Evolutionary conservation across 1,140 invertebrate genomes (phyloP).

Genomic region (Epicauta chinensis): DNA sequence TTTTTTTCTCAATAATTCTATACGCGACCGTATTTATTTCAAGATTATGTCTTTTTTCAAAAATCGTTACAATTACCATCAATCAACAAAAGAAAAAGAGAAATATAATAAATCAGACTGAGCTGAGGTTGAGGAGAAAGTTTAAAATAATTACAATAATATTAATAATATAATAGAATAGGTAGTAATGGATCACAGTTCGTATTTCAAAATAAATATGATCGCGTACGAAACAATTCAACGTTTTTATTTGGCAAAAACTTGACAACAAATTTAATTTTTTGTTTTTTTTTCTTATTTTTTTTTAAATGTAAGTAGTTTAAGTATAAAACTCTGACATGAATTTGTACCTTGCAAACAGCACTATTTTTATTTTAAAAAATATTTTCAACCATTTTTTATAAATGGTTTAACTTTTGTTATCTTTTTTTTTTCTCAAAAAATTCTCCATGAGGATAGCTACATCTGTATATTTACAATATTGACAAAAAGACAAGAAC

Average conservation of each 20-base stretch:
- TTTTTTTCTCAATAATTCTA: background rate
- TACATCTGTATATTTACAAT: conserved; percentile 36
- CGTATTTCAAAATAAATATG: conserved; percentile 6
- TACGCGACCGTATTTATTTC: conserved; percentile 11
- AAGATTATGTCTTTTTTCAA: too few relatives aligned
- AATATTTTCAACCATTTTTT: conserved; percentile 29
- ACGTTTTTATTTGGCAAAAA: conserved; percentile 31
- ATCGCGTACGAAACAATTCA: conserved; percentile 9
- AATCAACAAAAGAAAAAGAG: too few relatives aligned
- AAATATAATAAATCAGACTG: too few relatives aligned
- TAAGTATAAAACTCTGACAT: conserved; percentile 40
- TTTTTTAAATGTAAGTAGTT: background rate
- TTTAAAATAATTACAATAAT: too few relatives aligned
- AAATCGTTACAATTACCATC: too few relatives aligned
- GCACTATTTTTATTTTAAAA: conserved; percentile 38
- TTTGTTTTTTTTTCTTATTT: conserved; percentile 5
- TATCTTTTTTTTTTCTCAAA: conserved; percentile 20
- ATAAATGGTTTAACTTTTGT: background rate
- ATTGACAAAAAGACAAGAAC: conserved; percentile 28
- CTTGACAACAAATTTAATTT: conserved; percentile 37
- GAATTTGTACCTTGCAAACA: conserved; percentile 41
- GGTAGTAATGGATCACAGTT: conserved; percentile 10
- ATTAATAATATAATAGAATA: background rate
- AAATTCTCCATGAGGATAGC: conserved; percentile 20
- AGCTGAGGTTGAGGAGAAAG: too few relatives aligned